Evolutionary conservation across 2,113 vertebrate genomes (phyloP), one percentile per base, ranked within the genome.

Genomic region (Colaptes auratus): DNA sequence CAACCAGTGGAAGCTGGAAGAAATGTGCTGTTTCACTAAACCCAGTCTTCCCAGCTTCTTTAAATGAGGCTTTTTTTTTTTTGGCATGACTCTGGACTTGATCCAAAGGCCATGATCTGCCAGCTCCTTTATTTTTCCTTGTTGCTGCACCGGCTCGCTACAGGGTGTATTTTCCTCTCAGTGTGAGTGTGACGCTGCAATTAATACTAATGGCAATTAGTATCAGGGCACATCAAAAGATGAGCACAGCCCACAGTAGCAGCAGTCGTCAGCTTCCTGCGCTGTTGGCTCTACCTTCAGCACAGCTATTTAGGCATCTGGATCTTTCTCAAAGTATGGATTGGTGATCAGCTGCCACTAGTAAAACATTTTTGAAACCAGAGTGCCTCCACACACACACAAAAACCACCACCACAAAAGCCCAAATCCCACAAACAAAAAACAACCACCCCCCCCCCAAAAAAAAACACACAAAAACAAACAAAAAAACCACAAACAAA

Each of bases 171-270:
- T 96, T 94, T 94, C 69, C 27, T 89, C 90, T 87, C 70, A 50
- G 83, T 44, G 20, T 36, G 75, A 82, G 75, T 33, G 65, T 63
- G 78, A 82, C 5, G 13, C 59, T 92, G 27, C 78, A 82, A 55
- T 89, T 95, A 89, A 91, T 89, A 82, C 14, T 30, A 93, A 92
- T 70, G 66, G 33, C 53, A 95, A 93, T 86, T 95, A 64, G 63
- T 28, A 93, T 64, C 56, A 92, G 44, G 71, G 74, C 71, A 79
- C 5, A 20, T 87, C 81, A 90, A 79, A 90, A 87, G 63, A 94
- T 70, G 74, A 84, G 74, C 74, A 63, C 50, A 50, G 42, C 28
- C 78, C 81, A 87, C 35, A 82, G 73, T 33, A 93, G 91, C 74
- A 84, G 63, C 76, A 82, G 81, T 82, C 93, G 76, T 15, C 25